Conservation (phyloP, 1,140 invertebrate species). For the Ridgeia piscesae region DNA sequence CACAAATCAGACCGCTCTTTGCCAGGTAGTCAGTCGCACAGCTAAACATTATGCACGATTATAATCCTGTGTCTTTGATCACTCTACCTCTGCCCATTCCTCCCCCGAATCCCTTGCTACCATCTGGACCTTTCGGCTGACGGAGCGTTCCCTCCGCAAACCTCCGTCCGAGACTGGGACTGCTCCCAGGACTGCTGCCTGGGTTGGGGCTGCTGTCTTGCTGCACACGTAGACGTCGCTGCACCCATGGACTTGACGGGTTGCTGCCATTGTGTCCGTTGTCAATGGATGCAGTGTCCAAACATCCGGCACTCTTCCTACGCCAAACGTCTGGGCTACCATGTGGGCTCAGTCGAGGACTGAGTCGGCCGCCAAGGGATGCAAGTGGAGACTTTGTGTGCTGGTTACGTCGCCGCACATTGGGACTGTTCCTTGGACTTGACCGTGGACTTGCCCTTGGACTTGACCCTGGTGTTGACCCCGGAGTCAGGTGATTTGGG, state of each 20-base stretch:
- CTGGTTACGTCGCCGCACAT: conserved; percentile 35
- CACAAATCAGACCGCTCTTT: not conserved
- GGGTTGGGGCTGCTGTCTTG: conserved; percentile 30
- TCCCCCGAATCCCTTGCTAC: conserved; percentile 73
- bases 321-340: conserved; percentile 49
- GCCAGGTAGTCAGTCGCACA: not conserved
- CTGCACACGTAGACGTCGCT: conserved; percentile 56
- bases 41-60: not conserved
- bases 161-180: conserved; percentile 38
- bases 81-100: conserved; percentile 19
- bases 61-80: not conserved
- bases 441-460: conserved; percentile 42
- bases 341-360: conserved; percentile 38
- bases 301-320: not conserved
- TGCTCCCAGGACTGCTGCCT: conserved; percentile 32
- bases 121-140: conserved; percentile 80
- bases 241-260: conserved; percentile 60
- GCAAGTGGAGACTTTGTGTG: conserved; percentile 49
- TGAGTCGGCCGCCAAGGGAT: conserved; percentile 36
- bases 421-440: conserved; percentile 49
- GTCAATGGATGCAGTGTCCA: conserved; percentile 19
- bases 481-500: conserved; percentile 39
- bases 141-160: conserved; percentile 57
- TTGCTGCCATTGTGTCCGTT: conserved; percentile 12
- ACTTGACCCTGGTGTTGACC: conserved; percentile 26